Conservation (phyloP, 1,140 invertebrate genomes). For the Vanessa tameamea region DNA sequence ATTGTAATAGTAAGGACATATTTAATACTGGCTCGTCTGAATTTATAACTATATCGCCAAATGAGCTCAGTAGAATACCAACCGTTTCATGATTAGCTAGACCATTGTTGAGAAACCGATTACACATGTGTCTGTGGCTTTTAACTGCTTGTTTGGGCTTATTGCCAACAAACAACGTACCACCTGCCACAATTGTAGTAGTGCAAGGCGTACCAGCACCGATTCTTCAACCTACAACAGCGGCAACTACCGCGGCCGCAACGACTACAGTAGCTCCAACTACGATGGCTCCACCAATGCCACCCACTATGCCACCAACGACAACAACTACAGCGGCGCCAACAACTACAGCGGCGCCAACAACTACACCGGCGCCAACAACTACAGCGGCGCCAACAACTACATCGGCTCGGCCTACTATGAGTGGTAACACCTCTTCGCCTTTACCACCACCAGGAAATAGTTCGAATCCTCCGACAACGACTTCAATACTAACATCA, state of each 20-base stretch:
- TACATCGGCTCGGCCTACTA: constrained; percentile 25
- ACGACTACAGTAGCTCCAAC: constrained; percentile 35
- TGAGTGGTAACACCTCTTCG: constrained; percentile 31
- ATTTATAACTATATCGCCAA: constrained; percentile 48
- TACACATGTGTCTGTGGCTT: constrained; percentile 76
- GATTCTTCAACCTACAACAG: constrained; percentile 56
- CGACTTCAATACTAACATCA: constrained; percentile 26
- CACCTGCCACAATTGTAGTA: constrained; percentile 58
- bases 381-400: constrained; percentile 26
- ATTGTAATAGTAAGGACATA: constrained; percentile 69
- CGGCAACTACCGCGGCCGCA: constrained; percentile 45
- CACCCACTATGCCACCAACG: constrained; percentile 29
- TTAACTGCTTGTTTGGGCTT: constrained; percentile 75
- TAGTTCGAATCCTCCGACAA: constrained; percentile 28
- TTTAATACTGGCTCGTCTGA: constrained; percentile 66
- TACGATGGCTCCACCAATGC: constrained; percentile 26
- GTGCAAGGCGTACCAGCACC: constrained; percentile 57
- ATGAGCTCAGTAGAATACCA: constrained; percentile 32
- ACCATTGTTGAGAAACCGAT: constrained; percentile 11
- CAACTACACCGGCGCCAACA: constrained; percentile 16
- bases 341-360: constrained; percentile 15
- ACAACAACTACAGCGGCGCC: constrained; percentile 20
- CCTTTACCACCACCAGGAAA: constrained; percentile 19
- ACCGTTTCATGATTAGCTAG: constrained; percentile 30
- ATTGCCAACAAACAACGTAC: constrained; percentile 53